phyloP scores from a whole-genome alignment of 2,797 vertebrate species.

The Rousettus madagascariensis region DNA sequence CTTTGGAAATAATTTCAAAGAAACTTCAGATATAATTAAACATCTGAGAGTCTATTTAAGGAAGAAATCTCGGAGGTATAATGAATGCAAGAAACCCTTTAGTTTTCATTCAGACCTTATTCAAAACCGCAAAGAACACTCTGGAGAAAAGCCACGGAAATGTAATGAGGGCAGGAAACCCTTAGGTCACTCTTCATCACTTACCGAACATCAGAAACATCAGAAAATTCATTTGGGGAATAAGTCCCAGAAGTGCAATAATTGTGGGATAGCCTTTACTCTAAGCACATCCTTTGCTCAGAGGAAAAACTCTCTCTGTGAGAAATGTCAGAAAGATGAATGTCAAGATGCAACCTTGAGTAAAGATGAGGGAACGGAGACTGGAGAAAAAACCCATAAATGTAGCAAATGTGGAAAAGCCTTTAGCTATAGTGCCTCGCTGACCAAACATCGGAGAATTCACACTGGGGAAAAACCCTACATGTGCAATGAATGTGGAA shows the following conservation, averaged over 20 bases:
- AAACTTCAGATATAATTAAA: conserved; percentile 34
- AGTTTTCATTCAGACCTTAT: conserved; percentile 74
- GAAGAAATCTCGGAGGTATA: conserved; percentile 58
- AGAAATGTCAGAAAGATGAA: conserved; percentile 63
- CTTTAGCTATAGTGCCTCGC: conserved; percentile 28
- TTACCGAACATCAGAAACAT: conserved; percentile 40
- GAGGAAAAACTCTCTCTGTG: conserved; percentile 27
- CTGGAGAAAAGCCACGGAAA: conserved; percentile 61
- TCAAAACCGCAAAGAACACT: conserved; percentile 55
- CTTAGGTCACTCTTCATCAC: background rate
- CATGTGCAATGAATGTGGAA: conserved; percentile 72
- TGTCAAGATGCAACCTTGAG: background rate
- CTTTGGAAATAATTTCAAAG: conserved; percentile 28
- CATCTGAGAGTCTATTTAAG: conserved; percentile 53
- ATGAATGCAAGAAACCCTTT: conserved; percentile 69
- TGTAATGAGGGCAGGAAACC: conserved; percentile 10
- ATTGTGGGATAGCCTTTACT: conserved; percentile 66
- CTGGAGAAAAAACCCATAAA: conserved; percentile 41
- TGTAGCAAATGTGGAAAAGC: conserved; percentile 77
- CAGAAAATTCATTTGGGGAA: background rate
- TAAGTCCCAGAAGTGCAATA: conserved; percentile 61
- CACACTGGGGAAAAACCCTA: conserved; percentile 55
- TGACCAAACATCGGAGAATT: conserved; percentile 32
- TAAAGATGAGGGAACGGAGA: conserved; percentile 32
- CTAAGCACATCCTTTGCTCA: background rate